Evolutionary conservation across 2,113 vertebrate genomes (phyloP).

Genomic region (Trogon melanurus): DNA sequence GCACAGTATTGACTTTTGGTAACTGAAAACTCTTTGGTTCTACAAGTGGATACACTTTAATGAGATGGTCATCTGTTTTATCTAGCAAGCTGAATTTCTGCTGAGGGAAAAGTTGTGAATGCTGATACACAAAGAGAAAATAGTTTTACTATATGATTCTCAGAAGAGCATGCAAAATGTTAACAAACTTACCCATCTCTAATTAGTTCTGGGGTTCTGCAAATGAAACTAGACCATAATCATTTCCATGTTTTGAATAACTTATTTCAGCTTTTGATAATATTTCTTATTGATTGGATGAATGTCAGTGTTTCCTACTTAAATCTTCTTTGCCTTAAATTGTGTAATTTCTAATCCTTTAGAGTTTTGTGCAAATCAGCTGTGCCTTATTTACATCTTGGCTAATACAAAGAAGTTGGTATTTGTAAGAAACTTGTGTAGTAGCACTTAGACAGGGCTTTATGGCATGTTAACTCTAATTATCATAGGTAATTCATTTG

Average conservation of each 20-base stretch:
- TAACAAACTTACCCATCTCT: background rate
- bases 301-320: background rate
- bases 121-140: background rate
- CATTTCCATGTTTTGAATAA: background rate
- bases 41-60: background rate
- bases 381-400: background rate
- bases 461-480: background rate
- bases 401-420: background rate
- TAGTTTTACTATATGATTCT: background rate
- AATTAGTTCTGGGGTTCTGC: background rate
- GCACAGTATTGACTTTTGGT: background rate
- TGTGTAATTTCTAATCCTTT: background rate
- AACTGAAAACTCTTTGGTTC: background rate
- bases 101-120: background rate
- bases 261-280: background rate
- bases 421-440: background rate
- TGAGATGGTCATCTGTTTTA: conserved; percentile 45
- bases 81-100: background rate
- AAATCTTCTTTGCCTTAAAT: background rate
- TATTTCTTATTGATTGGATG: background rate
- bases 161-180: background rate
- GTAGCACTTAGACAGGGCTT: background rate
- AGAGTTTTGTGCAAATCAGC: background rate
- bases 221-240: background rate
- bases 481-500: background rate